phyloP scores from a whole-genome alignment of 2,888 invertebrate species.

The Plagodis pulveraria region DNA sequence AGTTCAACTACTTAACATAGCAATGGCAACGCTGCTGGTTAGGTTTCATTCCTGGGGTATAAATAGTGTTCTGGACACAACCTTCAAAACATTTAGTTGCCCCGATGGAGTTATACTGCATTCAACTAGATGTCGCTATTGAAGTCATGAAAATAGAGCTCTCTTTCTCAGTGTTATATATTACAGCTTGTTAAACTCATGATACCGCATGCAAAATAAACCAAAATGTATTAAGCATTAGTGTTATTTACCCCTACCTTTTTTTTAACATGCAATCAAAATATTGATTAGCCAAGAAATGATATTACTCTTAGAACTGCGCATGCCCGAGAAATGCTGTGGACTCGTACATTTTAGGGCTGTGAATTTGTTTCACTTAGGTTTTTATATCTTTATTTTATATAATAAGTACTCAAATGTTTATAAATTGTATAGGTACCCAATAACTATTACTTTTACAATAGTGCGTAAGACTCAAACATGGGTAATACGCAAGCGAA shows the following conservation, averaged over 20 bases:
- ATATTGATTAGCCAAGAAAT: conserved; percentile 44
- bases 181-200: too few species aligned
- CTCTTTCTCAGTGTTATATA: too few species aligned
- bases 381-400: conserved; percentile 12
- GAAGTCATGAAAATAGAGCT: too few species aligned
- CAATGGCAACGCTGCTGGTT: background rate
- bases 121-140: conserved; percentile 19
- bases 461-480: conserved; percentile 20
- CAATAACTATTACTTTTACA: background rate
- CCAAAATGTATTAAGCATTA: too few species aligned
- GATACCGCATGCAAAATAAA: too few species aligned
- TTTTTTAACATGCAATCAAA: conserved; percentile 34
- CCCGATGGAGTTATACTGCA: background rate
- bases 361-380: conserved; percentile 55
- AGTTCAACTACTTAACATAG: background rate
- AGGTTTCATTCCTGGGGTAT: background rate
- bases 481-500: conserved; percentile 85
- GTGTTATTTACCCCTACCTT: background rate
- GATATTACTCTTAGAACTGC: conserved; percentile 33
- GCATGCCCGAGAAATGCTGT: conserved; percentile 48
- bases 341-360: conserved; percentile 47
- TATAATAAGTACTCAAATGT: conserved; percentile 16
- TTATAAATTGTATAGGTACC: conserved; percentile 3
- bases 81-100: too few species aligned
- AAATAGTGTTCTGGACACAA: too few species aligned